These are phyloP conservation scores for Regulus satrapa DNA, from an alignment of 2,113 vertebrate genomes.

Conservation along the genomic window DNA sequence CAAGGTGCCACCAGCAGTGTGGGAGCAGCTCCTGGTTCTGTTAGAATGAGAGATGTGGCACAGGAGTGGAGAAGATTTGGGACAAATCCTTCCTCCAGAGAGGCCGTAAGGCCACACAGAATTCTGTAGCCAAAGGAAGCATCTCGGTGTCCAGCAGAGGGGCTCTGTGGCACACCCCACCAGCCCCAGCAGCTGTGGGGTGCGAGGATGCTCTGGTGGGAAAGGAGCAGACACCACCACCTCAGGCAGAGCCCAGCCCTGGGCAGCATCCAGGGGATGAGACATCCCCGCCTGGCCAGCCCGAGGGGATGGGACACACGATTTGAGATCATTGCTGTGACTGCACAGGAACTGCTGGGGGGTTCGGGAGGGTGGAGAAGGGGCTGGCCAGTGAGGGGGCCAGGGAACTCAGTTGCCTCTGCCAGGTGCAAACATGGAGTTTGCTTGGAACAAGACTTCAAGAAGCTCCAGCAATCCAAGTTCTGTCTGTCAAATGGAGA, in stretches of 20 bases:
- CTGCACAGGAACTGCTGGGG: background rate
- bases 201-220: rapidly evolving
- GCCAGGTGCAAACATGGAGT: background rate
- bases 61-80: rapidly evolving
- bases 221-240: rapidly evolving
- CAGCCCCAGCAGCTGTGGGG: background rate
- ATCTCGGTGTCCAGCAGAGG: rapidly evolving
- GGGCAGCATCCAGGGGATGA: rapidly evolving
- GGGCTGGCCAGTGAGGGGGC: background rate
- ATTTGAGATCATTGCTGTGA: background rate
- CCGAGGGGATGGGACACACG: rapidly evolving
- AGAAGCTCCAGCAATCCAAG: background rate
- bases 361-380: rapidly evolving
- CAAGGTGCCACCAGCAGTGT: background rate
- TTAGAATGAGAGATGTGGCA: background rate
- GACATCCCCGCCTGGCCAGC: rapidly evolving
- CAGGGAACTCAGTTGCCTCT: background rate
- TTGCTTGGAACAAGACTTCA: background rate
- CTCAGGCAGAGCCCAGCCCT: background rate
- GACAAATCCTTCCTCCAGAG: background rate
- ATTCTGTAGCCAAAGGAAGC: background rate
- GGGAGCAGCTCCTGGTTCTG: background rate
- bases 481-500: conserved; percentile 34
- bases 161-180: background rate
- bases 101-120: background rate